Conservation (phyloP, 2,888 invertebrate genomes). For the Euplexia lucipara region DNA sequence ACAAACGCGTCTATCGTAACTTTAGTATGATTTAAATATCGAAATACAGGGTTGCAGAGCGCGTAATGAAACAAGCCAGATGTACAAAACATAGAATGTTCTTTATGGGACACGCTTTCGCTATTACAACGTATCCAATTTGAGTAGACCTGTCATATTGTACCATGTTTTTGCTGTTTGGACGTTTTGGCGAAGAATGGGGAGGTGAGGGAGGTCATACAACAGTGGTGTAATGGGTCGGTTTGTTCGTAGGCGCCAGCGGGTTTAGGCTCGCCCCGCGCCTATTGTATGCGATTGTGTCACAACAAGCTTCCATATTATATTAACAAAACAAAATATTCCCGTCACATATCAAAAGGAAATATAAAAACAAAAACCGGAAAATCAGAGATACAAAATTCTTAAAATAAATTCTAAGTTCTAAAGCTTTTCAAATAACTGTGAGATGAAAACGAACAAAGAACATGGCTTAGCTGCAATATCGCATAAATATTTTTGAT, state of each 20-base stretch:
- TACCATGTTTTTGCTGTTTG: slow-evolving; percentile 67
- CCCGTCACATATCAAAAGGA: slow-evolving; percentile 65
- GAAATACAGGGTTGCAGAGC: slow-evolving; percentile 64
- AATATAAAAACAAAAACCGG: slow-evolving; percentile 50
- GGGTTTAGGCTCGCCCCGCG: slow-evolving; percentile 70
- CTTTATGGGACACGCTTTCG: slow-evolving; percentile 87
- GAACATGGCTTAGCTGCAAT: too few species aligned
- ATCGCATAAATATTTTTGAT: too few species aligned
- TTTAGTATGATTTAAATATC: slow-evolving; percentile 71
- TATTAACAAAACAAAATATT: slow-evolving; percentile 78
- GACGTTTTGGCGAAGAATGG: slow-evolving; percentile 63
- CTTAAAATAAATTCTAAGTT: slow-evolving; percentile 48
- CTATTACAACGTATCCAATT: slow-evolving; percentile 82
- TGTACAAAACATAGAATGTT: slow-evolving; percentile 86
- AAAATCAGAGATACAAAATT: slow-evolving; percentile 46
- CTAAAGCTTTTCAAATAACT: not conserved
- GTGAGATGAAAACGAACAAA: not conserved
- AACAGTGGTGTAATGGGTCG: slow-evolving; percentile 71
- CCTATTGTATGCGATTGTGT: slow-evolving; percentile 77
- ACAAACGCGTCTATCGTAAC: slow-evolving; percentile 56
- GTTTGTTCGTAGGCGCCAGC: slow-evolving; percentile 72
- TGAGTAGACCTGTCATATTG: slow-evolving; percentile 75
- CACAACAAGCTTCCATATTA: slow-evolving; percentile 75
- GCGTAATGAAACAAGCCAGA: slow-evolving; percentile 87
- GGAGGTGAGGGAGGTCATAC: slow-evolving; percentile 59